Conservation (phyloP, 92 coral and sea anemone species). For the Isaurus tuberculatus region DNA sequence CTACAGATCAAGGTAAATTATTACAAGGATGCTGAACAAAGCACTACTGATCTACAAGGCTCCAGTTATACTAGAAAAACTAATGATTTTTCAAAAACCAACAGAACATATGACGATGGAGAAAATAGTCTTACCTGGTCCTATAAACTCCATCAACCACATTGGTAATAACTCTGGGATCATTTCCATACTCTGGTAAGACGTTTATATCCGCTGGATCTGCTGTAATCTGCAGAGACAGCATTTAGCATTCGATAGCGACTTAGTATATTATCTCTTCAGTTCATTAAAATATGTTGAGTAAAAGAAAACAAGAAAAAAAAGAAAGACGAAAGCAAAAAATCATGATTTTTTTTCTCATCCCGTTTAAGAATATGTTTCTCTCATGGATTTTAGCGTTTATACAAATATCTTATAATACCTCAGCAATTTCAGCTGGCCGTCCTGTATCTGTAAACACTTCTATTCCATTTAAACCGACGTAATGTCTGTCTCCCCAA, state of each 20-base stretch:
- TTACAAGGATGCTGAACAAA: too few relatives aligned
- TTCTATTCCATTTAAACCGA: constrained; percentile 97
- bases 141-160: constrained; percentile 96
- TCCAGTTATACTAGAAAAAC: too few relatives aligned
- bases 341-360: background rate
- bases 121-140: constrained; percentile 75
- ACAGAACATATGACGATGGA: background rate
- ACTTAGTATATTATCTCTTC: background rate
- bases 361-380: too few relatives aligned
- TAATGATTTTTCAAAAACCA: background rate
- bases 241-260: background rate
- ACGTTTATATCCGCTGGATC: constrained; percentile 94
- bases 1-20: background rate
- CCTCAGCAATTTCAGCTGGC: constrained; percentile 91
- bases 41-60: too few relatives aligned
- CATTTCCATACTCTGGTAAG: constrained; percentile 92
- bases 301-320: background rate
- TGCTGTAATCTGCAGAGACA: constrained; percentile 73
- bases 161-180: constrained; percentile 95
- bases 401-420: constrained; percentile 18
- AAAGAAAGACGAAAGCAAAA: background rate
- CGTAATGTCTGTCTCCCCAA: constrained; percentile 97
- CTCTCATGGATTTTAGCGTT: too few relatives aligned
- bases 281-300: background rate
- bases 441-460: constrained; percentile 87